Percentiles rank a stretch among this genome's conserved stretches.
These are phyloP conservation scores for Gymnogyps californianus DNA, from an alignment of 2,113 vertebrate species.

Conservation along the genomic window DNA sequence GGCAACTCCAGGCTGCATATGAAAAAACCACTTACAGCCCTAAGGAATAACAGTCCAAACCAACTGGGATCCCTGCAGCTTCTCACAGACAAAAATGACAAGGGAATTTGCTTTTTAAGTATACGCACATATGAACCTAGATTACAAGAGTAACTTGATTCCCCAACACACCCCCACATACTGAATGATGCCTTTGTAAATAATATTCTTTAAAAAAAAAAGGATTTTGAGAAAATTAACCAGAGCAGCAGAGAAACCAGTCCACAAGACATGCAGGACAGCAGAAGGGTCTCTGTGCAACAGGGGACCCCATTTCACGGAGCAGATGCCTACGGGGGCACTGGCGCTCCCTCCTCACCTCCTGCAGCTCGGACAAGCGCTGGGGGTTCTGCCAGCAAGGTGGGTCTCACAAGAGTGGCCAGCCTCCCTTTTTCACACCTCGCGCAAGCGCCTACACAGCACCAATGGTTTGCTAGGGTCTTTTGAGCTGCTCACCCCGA, in stretches of 20 bases:
- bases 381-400: not conserved
- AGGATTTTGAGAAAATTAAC: not conserved
- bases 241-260: not conserved
- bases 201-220: not conserved
- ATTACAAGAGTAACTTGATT: not conserved
- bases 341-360: not conserved
- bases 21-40: not conserved
- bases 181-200: not conserved
- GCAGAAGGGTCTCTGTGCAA: not conserved
- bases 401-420: not conserved
- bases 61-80: not conserved
- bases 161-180: not conserved
- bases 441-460: not conserved
- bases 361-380: not conserved
- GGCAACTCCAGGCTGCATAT: not conserved
- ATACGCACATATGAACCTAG: not conserved
- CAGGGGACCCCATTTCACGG: not conserved
- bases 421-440: not conserved
- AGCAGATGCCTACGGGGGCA: not conserved
- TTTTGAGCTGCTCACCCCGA: not conserved
- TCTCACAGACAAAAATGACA: not conserved
- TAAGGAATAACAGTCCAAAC: slow-evolving; percentile 23
- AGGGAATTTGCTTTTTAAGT: not conserved
- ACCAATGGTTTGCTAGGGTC: not conserved
- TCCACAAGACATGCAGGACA: not conserved